These are phyloP conservation scores for Galerucella nymphaeae DNA, from an alignment of 2,888 invertebrate species.

Conservation along the genomic window DNA sequence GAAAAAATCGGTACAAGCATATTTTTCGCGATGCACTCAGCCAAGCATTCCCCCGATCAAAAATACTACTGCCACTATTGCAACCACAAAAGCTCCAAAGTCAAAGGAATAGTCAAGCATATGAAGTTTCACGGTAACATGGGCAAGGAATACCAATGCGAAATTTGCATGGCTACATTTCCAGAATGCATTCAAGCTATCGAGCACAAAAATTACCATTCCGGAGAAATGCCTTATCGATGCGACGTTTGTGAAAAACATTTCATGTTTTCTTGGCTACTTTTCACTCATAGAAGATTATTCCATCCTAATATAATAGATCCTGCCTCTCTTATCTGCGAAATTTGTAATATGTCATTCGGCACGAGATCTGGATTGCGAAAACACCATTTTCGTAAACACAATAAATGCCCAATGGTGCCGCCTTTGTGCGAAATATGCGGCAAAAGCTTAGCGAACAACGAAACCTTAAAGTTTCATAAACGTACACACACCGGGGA, in stretches of 20 bases:
- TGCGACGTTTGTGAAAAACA: slow-evolving; percentile 66
- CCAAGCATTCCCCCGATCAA: slow-evolving; percentile 54
- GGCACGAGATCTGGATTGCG: slow-evolving; percentile 49
- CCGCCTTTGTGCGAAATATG: slow-evolving; percentile 62
- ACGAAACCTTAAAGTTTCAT: slow-evolving; percentile 56
- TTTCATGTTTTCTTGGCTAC: slow-evolving; percentile 54
- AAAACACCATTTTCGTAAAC: slow-evolving; percentile 51
- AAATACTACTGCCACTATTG: slow-evolving; percentile 60
- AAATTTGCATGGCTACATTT: slow-evolving; percentile 43
- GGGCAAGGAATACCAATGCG: slow-evolving; percentile 41
- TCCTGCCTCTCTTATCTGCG: slow-evolving; percentile 37
- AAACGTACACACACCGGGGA: slow-evolving; percentile 55
- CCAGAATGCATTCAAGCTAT: slow-evolving; percentile 48
- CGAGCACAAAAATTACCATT: slow-evolving; percentile 59
- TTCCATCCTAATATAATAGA: slow-evolving; percentile 39
- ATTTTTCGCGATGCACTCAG: slow-evolving; percentile 58
- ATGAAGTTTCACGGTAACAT: slow-evolving; percentile 45
- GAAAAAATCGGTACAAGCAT: slow-evolving; percentile 65
- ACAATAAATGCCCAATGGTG: slow-evolving; percentile 46
- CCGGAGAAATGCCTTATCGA: slow-evolving; percentile 57
- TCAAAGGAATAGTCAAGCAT: slow-evolving; percentile 50
- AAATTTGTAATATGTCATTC: slow-evolving; percentile 47
- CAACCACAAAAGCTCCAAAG: slow-evolving; percentile 50
- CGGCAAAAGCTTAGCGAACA: slow-evolving; percentile 56
- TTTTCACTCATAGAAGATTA: slow-evolving; percentile 64